phyloP scores from a whole-genome alignment of 2,113 vertebrate species.

The Saccopteryx leptura region DNA sequence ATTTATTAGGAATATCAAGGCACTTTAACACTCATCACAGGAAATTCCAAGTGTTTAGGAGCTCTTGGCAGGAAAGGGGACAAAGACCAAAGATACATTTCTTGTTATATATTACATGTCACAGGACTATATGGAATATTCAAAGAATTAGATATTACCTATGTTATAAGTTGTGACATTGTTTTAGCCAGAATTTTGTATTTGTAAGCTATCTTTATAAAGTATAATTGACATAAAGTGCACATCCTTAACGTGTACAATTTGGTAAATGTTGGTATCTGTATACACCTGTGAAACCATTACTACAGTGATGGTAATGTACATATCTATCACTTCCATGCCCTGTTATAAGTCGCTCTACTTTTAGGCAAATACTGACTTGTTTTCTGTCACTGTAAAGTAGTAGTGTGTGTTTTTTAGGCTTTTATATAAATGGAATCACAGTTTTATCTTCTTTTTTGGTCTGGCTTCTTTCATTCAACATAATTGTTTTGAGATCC shows the following conservation, averaged over 20 bases:
- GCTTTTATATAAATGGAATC: constrained; percentile 35
- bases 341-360: not conserved
- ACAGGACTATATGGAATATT: not conserved
- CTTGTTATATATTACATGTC: not conserved
- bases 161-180: not conserved
- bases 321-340: not conserved
- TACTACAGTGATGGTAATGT: not conserved
- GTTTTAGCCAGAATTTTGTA: constrained; percentile 44
- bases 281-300: not conserved
- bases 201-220: constrained; percentile 28
- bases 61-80: not conserved
- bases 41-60: not conserved
- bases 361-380: not conserved
- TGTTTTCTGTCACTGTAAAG: constrained; percentile 35
- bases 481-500: not conserved
- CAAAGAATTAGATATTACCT: not conserved
- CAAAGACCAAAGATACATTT: not conserved
- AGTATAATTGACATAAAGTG: not conserved
- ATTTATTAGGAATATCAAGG: not conserved
- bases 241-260: not conserved
- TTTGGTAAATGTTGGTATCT: not conserved
- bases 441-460: not conserved
- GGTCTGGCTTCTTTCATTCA: constrained; percentile 11
- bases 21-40: not conserved
- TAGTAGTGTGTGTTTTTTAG: not conserved